Base-by-base conservation (phyloP, 2,888 invertebrate genomes). In the Meganola albula region DNA sequence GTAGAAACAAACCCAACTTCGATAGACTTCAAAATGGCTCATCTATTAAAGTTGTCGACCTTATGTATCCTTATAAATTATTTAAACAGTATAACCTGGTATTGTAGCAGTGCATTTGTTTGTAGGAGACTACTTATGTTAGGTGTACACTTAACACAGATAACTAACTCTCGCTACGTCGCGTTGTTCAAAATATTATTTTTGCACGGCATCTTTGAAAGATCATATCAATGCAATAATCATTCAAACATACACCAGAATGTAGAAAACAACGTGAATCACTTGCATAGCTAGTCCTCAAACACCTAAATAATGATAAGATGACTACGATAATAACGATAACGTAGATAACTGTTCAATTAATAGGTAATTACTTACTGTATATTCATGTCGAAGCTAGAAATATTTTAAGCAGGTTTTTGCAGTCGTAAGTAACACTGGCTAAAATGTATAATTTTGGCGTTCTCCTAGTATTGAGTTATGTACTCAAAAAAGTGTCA, bases 281-380 rank as follows among this genome's bases (percentile, higher is more conserved):
- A 48, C 27, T 37, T 21, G 23, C 35, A 39, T 32, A 34, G 40
- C 39, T 48, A 37, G 35, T 46, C n/a, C n/a, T n/a, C n/a, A n/a
- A 41, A 40, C 41, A 42, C 43, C 47, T 43, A 53, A 54, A 51
- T 45, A 52, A 48, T 46, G 71, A 71, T 71, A 63, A 71, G 65
- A 69, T 63, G 54, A 43, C 18, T 34, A 27, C 48, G 67, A 72
- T 63, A 63, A 49, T 44, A 43, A 27, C 41, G 61, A 57, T 63
- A 63, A 49, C 46, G 49, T 24, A 28, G 42, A 37, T 40, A 45
- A 42, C 32, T 38, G 22, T 43, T 53, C 48, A 57, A 64, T 43
- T 60, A 62, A 63, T 63, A 64, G 59, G 36, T 30, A 34, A 46
- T 44, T 41, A 56, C 52, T 58, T 59, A 58, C 58, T 64, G 53